Evolutionary conservation across 2,797 vertebrate species (phyloP).

Genomic region (Falco rusticolus): DNA sequence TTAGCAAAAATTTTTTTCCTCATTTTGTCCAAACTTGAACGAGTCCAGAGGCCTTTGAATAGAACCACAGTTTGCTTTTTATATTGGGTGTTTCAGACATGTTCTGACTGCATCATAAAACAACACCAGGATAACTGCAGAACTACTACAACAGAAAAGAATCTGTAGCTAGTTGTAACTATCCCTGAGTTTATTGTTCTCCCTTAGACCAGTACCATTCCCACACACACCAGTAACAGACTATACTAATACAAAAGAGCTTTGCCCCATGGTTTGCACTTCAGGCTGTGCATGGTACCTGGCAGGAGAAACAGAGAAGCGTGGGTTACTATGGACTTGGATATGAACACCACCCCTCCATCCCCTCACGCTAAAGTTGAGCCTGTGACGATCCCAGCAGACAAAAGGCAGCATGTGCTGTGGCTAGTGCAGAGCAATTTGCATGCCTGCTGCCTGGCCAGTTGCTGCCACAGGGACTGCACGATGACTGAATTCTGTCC

Average conservation of each 20-base stretch:
- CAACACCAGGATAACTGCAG: background rate
- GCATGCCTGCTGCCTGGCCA: background rate
- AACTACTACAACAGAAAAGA: background rate
- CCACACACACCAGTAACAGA: background rate
- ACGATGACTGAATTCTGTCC: background rate
- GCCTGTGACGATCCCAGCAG: background rate
- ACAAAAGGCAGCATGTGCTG: background rate
- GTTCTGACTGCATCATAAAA: constrained; percentile 29
- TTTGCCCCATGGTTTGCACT: background rate
- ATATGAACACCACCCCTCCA: background rate
- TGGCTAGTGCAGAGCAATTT: background rate
- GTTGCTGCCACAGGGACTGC: background rate
- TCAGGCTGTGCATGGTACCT: background rate
- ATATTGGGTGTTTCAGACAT: constrained; percentile 6
- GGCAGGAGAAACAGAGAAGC: background rate
- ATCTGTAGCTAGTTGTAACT: background rate
- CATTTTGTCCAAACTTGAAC: constrained; percentile 33
- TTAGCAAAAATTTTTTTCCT: background rate
- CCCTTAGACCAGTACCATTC: background rate
- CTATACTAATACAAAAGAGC: background rate
- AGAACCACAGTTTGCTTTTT: constrained; percentile 4
- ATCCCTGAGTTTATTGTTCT: background rate
- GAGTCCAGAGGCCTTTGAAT: background rate
- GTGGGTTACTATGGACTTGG: background rate
- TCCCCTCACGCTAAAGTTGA: background rate